Conservation (phyloP, 2,888 invertebrate genomes). For the Leistus spinibarbis region DNA sequence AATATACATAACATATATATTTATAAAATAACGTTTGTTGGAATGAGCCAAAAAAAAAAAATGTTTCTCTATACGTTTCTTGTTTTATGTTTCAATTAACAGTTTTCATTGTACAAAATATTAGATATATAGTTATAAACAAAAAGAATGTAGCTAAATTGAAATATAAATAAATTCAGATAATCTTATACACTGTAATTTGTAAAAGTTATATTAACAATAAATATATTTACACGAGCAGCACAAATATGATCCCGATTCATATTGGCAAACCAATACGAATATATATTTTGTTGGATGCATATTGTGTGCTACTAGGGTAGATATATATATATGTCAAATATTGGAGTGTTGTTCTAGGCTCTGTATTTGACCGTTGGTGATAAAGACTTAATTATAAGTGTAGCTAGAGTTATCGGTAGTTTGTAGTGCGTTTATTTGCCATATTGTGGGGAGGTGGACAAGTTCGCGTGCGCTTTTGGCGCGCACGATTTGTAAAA, state of each 20-base stretch:
- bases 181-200: slow-evolving; percentile 36
- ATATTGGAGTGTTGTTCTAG: slow-evolving; percentile 32
- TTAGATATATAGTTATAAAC: slow-evolving; percentile 34
- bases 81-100: slow-evolving; percentile 29
- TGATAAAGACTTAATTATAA: slow-evolving; percentile 38
- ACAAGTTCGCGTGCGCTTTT: not conserved
- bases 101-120: slow-evolving; percentile 37
- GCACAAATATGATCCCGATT: not conserved
- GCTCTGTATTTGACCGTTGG: slow-evolving; percentile 37
- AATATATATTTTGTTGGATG: not conserved
- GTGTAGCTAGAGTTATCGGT: slow-evolving; percentile 38
- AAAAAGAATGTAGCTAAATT: slow-evolving; percentile 34
- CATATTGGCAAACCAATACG: slow-evolving; percentile 4
- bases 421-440: slow-evolving; percentile 32
- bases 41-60: slow-evolving; percentile 6
- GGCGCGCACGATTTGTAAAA: not conserved
- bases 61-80: not conserved
- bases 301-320: not conserved
- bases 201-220: slow-evolving; percentile 31
- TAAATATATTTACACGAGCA: slow-evolving; percentile 6
- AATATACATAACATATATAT: not conserved
- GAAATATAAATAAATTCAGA: slow-evolving; percentile 40
- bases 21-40: slow-evolving; percentile 6
- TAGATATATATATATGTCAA: slow-evolving; percentile 38
- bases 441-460: slow-evolving; percentile 33